These are phyloP conservation scores for Uloborus diversus DNA, from an alignment of 1,140 invertebrate species.

Conservation along the genomic window DNA sequence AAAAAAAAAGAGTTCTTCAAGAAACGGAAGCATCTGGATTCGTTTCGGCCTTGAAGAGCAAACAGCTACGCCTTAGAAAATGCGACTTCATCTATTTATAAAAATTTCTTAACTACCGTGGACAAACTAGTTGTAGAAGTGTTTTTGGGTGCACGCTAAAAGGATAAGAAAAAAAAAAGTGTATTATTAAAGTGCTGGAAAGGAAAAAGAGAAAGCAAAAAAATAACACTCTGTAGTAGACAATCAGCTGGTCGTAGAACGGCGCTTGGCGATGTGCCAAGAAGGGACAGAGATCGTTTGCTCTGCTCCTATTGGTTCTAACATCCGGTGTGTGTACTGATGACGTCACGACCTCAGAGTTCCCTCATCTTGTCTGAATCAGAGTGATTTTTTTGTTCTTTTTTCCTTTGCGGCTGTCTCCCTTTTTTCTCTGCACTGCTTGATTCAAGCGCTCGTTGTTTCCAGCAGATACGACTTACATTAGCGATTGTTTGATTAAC, in stretches of 20 bases:
- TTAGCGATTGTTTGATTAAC: too few species aligned
- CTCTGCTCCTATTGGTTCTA: background rate
- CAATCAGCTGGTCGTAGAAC: slow-evolving; percentile 1
- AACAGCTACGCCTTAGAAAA: too few species aligned
- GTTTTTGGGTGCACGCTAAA: too few species aligned
- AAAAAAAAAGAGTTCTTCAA: too few species aligned
- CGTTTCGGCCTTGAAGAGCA: too few species aligned
- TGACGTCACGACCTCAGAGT: background rate
- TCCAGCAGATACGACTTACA: background rate
- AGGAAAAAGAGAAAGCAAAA: background rate
- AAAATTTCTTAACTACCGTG: too few species aligned
- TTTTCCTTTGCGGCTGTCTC: background rate
- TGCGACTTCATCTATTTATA: too few species aligned
- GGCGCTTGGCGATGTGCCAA: slow-evolving; percentile 1
- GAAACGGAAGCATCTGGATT: too few species aligned
- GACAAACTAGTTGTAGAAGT: too few species aligned
- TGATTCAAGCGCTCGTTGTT: background rate
- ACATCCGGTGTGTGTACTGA: slow-evolving; percentile 3
- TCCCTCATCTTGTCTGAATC: too few species aligned
- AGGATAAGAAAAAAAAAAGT: background rate
- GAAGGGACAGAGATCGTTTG: background rate
- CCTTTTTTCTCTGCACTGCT: background rate
- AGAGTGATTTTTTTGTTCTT: background rate
- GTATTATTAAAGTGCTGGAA: background rate
- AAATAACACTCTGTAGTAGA: background rate